A percentile compares a stretch with the other conserved stretches of the same genome.
Evolutionary conservation across 2,113 vertebrate species (phyloP).

Genomic region (Salminus brasiliensis): DNA sequence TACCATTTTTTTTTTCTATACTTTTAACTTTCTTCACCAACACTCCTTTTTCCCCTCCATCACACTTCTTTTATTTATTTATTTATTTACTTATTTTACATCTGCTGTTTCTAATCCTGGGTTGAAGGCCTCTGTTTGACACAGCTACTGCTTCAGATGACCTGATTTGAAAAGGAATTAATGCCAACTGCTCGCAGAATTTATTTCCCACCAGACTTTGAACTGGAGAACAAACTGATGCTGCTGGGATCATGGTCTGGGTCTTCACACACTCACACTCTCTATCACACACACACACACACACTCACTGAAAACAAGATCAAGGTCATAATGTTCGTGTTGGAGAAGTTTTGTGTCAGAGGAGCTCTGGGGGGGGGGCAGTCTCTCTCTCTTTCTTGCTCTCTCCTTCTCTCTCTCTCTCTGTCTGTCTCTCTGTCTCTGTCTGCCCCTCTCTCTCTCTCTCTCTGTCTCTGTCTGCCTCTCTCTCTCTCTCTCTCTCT

Average conservation of each 20-base stretch:
- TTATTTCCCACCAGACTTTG: neutral
- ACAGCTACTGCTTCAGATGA: neutral
- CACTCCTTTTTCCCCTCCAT: neutral
- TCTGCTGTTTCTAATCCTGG: neutral
- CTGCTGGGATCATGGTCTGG: neutral
- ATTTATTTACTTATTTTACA: neutral
- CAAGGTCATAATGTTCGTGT: neutral
- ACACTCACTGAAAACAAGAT: neutral
- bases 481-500: neutral
- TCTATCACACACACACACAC: neutral
- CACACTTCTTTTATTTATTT: neutral
- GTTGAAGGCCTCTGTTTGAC: neutral
- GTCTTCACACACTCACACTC: neutral
- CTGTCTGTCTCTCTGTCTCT: neutral
- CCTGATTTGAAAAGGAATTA: neutral
- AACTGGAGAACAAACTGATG: neutral
- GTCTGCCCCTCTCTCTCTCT: neutral
- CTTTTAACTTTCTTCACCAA: neutral
- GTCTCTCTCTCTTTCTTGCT: neutral
- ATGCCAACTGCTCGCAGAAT: neutral
- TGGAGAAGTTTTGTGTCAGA: constrained; percentile 4
- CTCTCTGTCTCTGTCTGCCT: neutral
- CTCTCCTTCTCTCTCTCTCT: neutral
- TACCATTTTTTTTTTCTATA: too few relatives aligned
- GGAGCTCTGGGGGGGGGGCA: neutral